Evolutionary conservation across 2,888 invertebrate genomes (phyloP).

Genomic region (Leucophenga maculata): DNA sequence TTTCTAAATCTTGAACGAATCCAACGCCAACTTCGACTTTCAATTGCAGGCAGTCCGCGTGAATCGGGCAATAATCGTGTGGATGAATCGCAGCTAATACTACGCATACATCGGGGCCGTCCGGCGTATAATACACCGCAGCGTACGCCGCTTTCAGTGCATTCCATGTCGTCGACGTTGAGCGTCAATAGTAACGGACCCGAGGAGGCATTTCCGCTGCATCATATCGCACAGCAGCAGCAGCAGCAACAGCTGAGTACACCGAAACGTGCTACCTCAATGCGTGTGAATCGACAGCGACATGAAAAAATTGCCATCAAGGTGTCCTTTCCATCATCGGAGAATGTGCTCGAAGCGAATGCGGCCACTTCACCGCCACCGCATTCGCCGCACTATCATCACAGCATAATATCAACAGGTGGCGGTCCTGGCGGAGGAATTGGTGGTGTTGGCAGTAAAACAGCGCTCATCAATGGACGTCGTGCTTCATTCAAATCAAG

Average conservation of each 20-base stretch:
- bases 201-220: slow-evolving; percentile 41
- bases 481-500: slow-evolving; percentile 67
- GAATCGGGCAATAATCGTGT: slow-evolving; percentile 79
- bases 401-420: slow-evolving; percentile 52
- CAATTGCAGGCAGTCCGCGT: slow-evolving; percentile 78
- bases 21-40: slow-evolving; percentile 43
- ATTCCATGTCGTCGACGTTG: slow-evolving; percentile 78
- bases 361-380: slow-evolving; percentile 57
- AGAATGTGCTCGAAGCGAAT: slow-evolving; percentile 74
- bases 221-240: slow-evolving; percentile 35
- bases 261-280: slow-evolving; percentile 73
- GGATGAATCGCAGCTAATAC: slow-evolving; percentile 88
- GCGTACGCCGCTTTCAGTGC: slow-evolving; percentile 75
- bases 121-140: slow-evolving; percentile 74
- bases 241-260: slow-evolving; percentile 72
- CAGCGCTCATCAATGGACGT: slow-evolving; percentile 60
- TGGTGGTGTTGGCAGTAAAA: slow-evolving; percentile 36
- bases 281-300: slow-evolving; percentile 75
- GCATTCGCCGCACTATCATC: slow-evolving; percentile 57
- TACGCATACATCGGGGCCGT: slow-evolving; percentile 89
- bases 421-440: slow-evolving; percentile 37
- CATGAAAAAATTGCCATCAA: slow-evolving; percentile 88
- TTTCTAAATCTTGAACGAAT: slow-evolving; percentile 38
- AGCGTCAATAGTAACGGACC: slow-evolving; percentile 74
- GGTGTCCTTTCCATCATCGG: slow-evolving; percentile 86